Conservation (phyloP, 2,888 invertebrate species). For the Eristalis intricaria region DNA sequence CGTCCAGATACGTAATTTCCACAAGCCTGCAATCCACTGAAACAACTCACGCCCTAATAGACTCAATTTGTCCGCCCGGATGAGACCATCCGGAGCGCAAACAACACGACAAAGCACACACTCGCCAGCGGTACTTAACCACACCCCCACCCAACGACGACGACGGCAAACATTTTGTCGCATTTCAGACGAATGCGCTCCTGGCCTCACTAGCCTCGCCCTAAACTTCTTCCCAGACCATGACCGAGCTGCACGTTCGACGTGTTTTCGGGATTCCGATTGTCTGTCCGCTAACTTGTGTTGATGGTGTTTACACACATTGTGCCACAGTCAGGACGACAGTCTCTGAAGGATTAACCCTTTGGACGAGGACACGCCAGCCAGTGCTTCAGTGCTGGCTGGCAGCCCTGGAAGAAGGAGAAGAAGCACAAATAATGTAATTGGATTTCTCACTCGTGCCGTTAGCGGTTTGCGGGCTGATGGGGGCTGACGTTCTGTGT, state of each 20-base stretch:
- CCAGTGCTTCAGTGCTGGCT: not conserved
- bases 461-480: slow-evolving; percentile 27
- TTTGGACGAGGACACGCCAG: slow-evolving; percentile 1
- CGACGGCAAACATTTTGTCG: slow-evolving; percentile 31
- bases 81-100: not conserved
- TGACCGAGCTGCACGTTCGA: not conserved
- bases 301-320: slow-evolving; percentile 40
- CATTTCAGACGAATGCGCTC: slow-evolving; percentile 27
- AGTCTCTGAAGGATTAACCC: slow-evolving; percentile 41
- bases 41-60: slow-evolving; percentile 8
- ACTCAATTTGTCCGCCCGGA: not conserved
- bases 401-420: not conserved
- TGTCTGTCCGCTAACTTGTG: slow-evolving; percentile 29
- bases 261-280: slow-evolving; percentile 7
- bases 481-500: too few relatives aligned
- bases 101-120: slow-evolving; percentile 8
- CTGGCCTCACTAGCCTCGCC: not conserved
- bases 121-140: slow-evolving; percentile 23
- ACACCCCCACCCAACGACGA: not conserved
- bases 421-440: slow-evolving; percentile 17
- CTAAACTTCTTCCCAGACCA: not conserved
- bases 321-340: slow-evolving; percentile 12
- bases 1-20: not conserved
- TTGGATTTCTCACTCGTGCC: slow-evolving; percentile 47
- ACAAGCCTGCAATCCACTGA: slow-evolving; percentile 1